Conservation (phyloP, 2,113 vertebrate genomes). For the Tinamus guttatus region DNA sequence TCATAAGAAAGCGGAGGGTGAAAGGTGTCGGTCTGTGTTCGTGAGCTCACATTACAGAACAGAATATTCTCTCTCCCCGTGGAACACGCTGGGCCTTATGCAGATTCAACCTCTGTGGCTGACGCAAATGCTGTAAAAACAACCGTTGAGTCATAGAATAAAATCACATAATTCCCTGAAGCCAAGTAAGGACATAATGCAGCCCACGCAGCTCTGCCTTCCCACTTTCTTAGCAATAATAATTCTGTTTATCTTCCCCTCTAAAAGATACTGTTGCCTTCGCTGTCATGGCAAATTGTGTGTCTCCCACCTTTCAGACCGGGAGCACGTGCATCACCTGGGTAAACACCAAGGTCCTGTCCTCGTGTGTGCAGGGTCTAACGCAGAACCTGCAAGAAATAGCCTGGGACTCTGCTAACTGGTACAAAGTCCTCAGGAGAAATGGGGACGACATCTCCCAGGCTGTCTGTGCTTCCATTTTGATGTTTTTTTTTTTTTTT, state of each 20-base stretch:
- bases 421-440: neutral
- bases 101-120: conserved; percentile 49
- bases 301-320: neutral
- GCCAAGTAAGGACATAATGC: conserved; percentile 63
- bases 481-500: neutral
- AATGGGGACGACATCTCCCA: neutral
- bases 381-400: neutral
- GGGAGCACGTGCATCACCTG: neutral
- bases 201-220: conserved; percentile 18
- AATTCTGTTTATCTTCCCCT: neutral
- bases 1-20: neutral
- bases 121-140: conserved; percentile 68
- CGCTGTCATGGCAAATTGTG: neutral
- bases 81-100: conserved; percentile 37
- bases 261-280: neutral
- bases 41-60: conserved; percentile 43
- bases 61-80: conserved; percentile 40
- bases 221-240: conserved; percentile 16
- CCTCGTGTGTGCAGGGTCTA: neutral
- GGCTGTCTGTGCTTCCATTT: neutral
- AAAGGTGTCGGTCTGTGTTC: neutral
- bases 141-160: conserved; percentile 67
- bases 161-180: conserved; percentile 46
- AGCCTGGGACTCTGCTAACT: neutral
- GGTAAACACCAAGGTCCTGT: neutral